A percentile compares a stretch with the other conserved stretches of the same genome.
Evolutionary conservation across 2,888 invertebrate species (phyloP).

Genomic region (Clusia tigrina): DNA sequence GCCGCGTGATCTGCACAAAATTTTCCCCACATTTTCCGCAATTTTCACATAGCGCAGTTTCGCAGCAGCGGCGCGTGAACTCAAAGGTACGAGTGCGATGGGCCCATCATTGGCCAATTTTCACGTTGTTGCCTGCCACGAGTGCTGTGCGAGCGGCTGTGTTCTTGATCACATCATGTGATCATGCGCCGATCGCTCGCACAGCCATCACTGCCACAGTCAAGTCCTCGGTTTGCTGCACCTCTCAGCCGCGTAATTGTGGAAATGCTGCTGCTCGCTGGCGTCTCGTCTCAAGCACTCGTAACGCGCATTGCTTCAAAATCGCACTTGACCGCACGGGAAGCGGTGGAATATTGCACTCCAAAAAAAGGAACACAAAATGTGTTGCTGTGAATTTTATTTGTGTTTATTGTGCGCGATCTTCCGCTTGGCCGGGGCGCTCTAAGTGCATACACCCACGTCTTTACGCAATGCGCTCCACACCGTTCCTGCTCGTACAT

Average conservation of each 20-base stretch:
- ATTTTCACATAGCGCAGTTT: constrained; percentile 43
- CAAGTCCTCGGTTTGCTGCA: neutral
- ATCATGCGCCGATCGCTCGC: neutral
- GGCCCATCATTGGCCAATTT: constrained; percentile 25
- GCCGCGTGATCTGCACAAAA: constrained; percentile 15
- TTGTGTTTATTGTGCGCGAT: too few relatives aligned
- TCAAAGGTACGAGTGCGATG: constrained; percentile 11
- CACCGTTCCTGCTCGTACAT: neutral
- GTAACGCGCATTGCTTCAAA: neutral
- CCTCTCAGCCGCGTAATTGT: neutral
- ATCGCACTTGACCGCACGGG: neutral
- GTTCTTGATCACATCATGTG: neutral
- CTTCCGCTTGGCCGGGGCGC: too few relatives aligned
- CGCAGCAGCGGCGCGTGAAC: constrained; percentile 25
- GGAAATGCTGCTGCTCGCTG: neutral
- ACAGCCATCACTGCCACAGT: neutral
- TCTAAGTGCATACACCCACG: too few relatives aligned
- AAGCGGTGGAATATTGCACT: neutral
- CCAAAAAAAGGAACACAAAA: too few relatives aligned
- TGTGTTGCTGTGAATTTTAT: too few relatives aligned
- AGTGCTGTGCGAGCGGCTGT: constrained; percentile 7
- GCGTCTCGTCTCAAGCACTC: neutral
- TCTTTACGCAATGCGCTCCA: neutral
- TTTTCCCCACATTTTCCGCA: constrained; percentile 31
- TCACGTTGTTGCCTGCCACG: constrained; percentile 12